These are phyloP conservation scores for Cyclargus thomasi DNA, from an alignment of 1,140 invertebrate genomes.

Conservation along the genomic window DNA sequence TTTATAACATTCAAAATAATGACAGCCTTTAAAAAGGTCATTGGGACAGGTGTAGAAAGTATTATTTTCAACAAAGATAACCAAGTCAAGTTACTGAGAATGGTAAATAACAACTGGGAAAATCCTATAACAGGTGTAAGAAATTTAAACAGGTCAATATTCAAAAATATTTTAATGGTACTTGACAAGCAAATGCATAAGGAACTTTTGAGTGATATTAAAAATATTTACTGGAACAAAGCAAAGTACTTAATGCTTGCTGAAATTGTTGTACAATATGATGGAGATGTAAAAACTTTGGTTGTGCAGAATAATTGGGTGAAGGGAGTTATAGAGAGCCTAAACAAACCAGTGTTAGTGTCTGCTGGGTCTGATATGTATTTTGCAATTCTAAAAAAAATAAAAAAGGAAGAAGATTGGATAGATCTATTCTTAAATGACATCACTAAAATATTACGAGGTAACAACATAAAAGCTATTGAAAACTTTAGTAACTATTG, in stretches of 20 bases:
- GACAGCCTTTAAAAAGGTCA: slow-evolving; percentile 52
- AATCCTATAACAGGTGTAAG: slow-evolving; percentile 66
- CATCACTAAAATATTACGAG: slow-evolving; percentile 40
- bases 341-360: slow-evolving; percentile 59
- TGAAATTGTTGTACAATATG: slow-evolving; percentile 51
- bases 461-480: slow-evolving; percentile 39
- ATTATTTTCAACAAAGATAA: slow-evolving; percentile 41
- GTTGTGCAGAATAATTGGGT: slow-evolving; percentile 40
- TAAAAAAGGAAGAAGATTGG: slow-evolving; percentile 50
- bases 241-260: slow-evolving; percentile 66
- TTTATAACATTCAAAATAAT: slow-evolving; percentile 65
- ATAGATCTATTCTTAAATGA: slow-evolving; percentile 41
- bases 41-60: slow-evolving; percentile 41
- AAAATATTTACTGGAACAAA: slow-evolving; percentile 68
- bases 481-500: slow-evolving; percentile 67
- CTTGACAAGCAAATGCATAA: slow-evolving; percentile 36
- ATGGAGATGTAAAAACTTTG: slow-evolving; percentile 31
- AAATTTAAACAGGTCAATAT: slow-evolving; percentile 59
- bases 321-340: slow-evolving; percentile 55
- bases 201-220: slow-evolving; percentile 46
- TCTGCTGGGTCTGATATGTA: slow-evolving; percentile 70
- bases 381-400: slow-evolving; percentile 54
- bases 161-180: slow-evolving; percentile 43
- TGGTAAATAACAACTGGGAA: slow-evolving; percentile 71
- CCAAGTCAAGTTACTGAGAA: slow-evolving; percentile 48